Evolutionary conservation across 2,797 vertebrate species (phyloP).

Genomic region (Salmo trutta): DNA sequence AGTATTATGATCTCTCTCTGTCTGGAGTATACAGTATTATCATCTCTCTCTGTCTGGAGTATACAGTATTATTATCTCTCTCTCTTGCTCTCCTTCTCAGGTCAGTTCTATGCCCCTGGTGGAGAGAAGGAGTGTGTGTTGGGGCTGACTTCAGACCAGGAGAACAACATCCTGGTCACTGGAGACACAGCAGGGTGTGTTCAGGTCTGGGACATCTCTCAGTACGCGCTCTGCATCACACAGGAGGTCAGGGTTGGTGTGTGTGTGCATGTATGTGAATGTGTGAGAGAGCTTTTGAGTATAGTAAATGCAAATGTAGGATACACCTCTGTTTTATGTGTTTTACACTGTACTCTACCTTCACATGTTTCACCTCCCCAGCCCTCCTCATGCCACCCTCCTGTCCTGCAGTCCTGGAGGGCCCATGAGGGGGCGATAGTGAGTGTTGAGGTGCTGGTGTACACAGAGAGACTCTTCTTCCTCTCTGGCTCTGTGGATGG

Average conservation of each 20-base stretch:
- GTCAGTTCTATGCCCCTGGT: slow-evolving; percentile 59
- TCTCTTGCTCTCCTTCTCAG: slow-evolving; percentile 30
- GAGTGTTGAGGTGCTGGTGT: slow-evolving; percentile 52
- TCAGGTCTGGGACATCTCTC: slow-evolving; percentile 71
- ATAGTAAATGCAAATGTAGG: no score
- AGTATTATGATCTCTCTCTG: no score
- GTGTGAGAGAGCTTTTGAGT: not conserved
- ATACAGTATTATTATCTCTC: no score
- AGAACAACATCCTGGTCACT: slow-evolving; percentile 69
- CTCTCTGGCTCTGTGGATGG: slow-evolving; percentile 56
- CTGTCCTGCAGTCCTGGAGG: slow-evolving; percentile 58
- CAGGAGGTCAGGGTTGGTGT: slow-evolving; percentile 39
- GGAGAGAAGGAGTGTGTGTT: slow-evolving; percentile 49
- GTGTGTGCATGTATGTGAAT: not conserved
- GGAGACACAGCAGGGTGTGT: slow-evolving; percentile 67
- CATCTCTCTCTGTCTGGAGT: not conserved
- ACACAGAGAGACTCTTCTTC: slow-evolving; percentile 48
- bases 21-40: no score
- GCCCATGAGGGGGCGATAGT: slow-evolving; percentile 35
- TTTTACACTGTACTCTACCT: not conserved
- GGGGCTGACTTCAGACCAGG: slow-evolving; percentile 61
- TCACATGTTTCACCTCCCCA: slow-evolving; percentile 18
- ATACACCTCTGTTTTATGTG: not conserved
- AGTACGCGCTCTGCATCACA: slow-evolving; percentile 46
- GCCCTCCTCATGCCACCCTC: slow-evolving; percentile 38